Evolutionary conservation across 2,797 vertebrate genomes (phyloP), one percentile per base, ranked within the genome.

Genomic region (Atherinosoma microstoma): DNA sequence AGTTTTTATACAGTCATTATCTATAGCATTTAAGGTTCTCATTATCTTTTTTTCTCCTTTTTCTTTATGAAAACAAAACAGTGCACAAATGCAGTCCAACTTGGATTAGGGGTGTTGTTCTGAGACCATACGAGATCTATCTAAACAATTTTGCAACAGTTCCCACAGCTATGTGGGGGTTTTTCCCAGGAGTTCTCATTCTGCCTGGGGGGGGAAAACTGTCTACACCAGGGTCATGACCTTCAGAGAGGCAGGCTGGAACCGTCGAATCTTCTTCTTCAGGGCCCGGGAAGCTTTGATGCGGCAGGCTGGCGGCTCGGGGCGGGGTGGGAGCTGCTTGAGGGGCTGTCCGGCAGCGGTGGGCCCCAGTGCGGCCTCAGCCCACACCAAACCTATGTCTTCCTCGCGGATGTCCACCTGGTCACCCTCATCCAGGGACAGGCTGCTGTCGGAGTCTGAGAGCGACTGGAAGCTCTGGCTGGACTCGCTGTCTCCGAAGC

Each of bases 211-310:
- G 67, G 13, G 24, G 30, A 2, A 32, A 18, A 27, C 61, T 59
- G 54, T 60, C 70, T 73, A 79, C 57, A 99, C 97, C 90, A 96
- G 94, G 79, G 97, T 98, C 96, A 99, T 99, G 90, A 99, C 96
- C 91, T 97, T 98, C 80, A 99, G 89, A 2, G 97, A 92, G 0
- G 96, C 93, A 0, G 97, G 97, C n/a, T 97, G 97, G 91, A 98
- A 98, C 78, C 96, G 94, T 16, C 97, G 94, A 61, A 99, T 97
- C 90, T 97, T 99, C 88, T 97, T 99, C 89, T 96, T 99, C 27
- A 99, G 92, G 29, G 97, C 97, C 84, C 94, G 95, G 59, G 98
- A 99, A 30, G 97, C 98, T 93, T 98, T 99, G 84, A 98, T 95
- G 38, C 96, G 96, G 83, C 96, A 97, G 70, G 96, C 91, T 51